Evolutionary conservation across 2,113 vertebrate species (phyloP).

Genomic region (Stigmatopora argus): DNA sequence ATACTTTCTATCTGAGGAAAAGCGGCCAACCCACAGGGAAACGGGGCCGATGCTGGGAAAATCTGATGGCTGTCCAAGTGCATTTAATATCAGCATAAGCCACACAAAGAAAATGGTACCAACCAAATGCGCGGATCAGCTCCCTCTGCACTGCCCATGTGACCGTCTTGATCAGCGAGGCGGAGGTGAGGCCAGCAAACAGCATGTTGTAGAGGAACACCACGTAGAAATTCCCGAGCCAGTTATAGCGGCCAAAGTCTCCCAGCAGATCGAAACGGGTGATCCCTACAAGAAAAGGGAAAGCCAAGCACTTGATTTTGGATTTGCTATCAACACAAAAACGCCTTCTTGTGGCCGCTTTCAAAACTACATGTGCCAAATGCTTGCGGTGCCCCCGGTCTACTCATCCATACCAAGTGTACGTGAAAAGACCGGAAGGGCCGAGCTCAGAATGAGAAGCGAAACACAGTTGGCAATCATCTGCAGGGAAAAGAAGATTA

Average conservation of each 20-base stretch:
- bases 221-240: slow-evolving; percentile 93
- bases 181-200: slow-evolving; percentile 88
- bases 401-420: slow-evolving; percentile 80
- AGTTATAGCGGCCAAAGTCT: slow-evolving; percentile 91
- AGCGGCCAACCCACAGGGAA: slow-evolving; percentile 71
- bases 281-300: slow-evolving; percentile 73
- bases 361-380: slow-evolving; percentile 29
- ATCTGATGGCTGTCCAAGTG: slow-evolving; percentile 36
- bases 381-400: background rate
- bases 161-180: slow-evolving; percentile 88
- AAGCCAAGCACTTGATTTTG: background rate
- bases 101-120: slow-evolving; percentile 45
- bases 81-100: slow-evolving; percentile 16
- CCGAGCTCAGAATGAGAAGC: slow-evolving; percentile 90
- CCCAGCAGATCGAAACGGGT: slow-evolving; percentile 92
- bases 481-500: slow-evolving; percentile 55
- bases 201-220: slow-evolving; percentile 93
- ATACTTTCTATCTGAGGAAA: slow-evolving; percentile 78
- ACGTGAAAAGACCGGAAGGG: slow-evolving; percentile 91
- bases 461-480: slow-evolving; percentile 96
- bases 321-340: background rate
- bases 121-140: slow-evolving; percentile 90
- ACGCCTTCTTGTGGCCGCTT: slow-evolving; percentile 52
- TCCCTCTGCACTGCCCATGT: slow-evolving; percentile 87
- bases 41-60: slow-evolving; percentile 53